Evolutionary conservation across 2,797 vertebrate genomes (phyloP), one percentile per base, ranked within the genome.

Genomic region (Lates japonicus): DNA sequence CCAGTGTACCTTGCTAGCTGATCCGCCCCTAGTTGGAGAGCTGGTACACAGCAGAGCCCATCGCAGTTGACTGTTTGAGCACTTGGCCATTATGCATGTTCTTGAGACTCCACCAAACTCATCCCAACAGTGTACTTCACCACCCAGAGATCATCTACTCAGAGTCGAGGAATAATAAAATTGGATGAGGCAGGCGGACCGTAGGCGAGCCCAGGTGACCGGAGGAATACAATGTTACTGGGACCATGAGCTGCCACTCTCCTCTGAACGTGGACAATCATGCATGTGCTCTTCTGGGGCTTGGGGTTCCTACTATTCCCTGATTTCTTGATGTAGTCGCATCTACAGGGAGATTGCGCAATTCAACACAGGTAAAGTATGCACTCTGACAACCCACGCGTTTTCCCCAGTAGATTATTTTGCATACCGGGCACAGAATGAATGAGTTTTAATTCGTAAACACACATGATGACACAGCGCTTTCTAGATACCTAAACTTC

Each of bases 211-310:
- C 89, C 84, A 87, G 88, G 82, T 84, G 82, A 89, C 81, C 84
- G 83, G 88, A 91, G 93, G 93, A 91, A 86, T 70, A 92, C 81
- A 91, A 86, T 65, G 87, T 91, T 86, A 87, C 71, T 78, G 90
- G 89, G 88, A 92, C 74, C 80, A 73, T 90, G 87, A 89, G 82
- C 90, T 90, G 92, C 81, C 91, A 91, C 92, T 90, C 90, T 93
- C 86, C 72, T 86, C 90, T 87, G 90, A 94, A 92, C 88, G 91
- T 92, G 91, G 93, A 96, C 93, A 96, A 97, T 93, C 97, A 98
- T 98, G 97, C 95, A 96, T 96, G 96, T 96, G 94, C 96, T 96
- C 94, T 93, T 96, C 84, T 96, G 96, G 97, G 96, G 95, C 92
- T 92, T 96, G 93, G 93, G 94, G 87, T 94, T 97, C 91, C 94